A percentile compares a stretch with the other conserved stretches of the same genome.
Conservation (phyloP, 2,797 vertebrate genomes). For the Coluber constrictor region DNA sequence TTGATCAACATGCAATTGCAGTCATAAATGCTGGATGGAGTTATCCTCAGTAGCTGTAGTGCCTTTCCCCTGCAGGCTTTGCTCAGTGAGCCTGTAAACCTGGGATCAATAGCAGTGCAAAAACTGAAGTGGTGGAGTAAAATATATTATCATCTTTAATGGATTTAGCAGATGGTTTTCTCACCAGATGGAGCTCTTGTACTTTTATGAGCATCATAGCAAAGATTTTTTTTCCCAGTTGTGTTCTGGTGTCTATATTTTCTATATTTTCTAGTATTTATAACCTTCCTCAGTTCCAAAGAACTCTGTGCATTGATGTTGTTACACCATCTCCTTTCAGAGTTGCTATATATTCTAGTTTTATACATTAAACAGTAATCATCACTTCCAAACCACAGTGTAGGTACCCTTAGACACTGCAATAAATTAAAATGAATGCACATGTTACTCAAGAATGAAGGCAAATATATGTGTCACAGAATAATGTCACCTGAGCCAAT, state of each 20-base stretch:
- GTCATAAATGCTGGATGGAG: not conserved
- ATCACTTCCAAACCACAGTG: not conserved
- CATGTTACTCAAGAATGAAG: not conserved
- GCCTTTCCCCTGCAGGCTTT: not conserved
- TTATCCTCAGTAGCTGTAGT: not conserved
- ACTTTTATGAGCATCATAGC: not conserved
- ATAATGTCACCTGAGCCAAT: not conserved
- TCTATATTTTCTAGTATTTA: not conserved
- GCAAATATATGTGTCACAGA: not conserved
- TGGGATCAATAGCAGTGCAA: not conserved
- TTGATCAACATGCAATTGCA: not conserved
- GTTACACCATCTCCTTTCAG: not conserved
- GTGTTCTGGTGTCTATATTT: not conserved
- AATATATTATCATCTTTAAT: not conserved
- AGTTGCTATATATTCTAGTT: not conserved
- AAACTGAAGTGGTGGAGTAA: fast-evolving
- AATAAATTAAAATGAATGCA: not conserved
- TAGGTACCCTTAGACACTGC: not conserved
- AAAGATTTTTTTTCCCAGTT: not conserved
- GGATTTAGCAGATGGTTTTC: not conserved
- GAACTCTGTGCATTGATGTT: not conserved
- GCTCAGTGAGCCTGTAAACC: not conserved
- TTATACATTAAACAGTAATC: not conserved
- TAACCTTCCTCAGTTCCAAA: not conserved
- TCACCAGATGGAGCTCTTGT: conserved; percentile 20